phyloP scores from a whole-genome alignment of 2,797 vertebrate species.

The Acridotheres tristis region DNA sequence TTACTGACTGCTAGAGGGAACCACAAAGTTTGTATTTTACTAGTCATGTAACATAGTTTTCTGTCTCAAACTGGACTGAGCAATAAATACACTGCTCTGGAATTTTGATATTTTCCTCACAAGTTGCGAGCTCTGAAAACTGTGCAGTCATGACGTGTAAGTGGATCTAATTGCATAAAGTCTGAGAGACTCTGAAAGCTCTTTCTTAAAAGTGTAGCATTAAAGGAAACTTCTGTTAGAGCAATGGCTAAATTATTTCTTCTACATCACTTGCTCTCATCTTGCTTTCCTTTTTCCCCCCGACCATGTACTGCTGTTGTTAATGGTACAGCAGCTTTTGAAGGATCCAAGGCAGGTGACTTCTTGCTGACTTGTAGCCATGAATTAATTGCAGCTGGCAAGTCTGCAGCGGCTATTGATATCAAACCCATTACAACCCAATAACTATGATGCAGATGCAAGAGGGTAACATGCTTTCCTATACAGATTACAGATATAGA shows the following conservation, averaged over 20 bases:
- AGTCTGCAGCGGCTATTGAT: neutral
- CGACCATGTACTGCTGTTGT: rapidly evolving
- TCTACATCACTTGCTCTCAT: neutral
- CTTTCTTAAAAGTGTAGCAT: neutral
- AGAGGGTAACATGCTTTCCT: neutral
- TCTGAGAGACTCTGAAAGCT: neutral
- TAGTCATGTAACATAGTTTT: rapidly evolving
- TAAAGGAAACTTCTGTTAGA: neutral
- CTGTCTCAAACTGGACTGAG: neutral
- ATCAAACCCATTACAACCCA: neutral
- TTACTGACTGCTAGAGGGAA: neutral
- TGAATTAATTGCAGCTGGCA: neutral
- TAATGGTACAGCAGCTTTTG: neutral
- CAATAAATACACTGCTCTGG: neutral
- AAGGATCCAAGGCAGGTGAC: neutral
- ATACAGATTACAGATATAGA: rapidly evolving
- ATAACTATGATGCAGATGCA: neutral
- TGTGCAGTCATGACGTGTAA: neutral
- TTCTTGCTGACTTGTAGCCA: neutral
- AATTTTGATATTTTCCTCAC: neutral
- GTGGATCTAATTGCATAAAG: neutral
- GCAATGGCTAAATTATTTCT: neutral
- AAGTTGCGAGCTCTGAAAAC: neutral
- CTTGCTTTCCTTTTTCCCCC: rapidly evolving
- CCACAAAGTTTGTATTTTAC: neutral